Conservation (phyloP, 2,113 vertebrate species). For the Indri indri region DNA sequence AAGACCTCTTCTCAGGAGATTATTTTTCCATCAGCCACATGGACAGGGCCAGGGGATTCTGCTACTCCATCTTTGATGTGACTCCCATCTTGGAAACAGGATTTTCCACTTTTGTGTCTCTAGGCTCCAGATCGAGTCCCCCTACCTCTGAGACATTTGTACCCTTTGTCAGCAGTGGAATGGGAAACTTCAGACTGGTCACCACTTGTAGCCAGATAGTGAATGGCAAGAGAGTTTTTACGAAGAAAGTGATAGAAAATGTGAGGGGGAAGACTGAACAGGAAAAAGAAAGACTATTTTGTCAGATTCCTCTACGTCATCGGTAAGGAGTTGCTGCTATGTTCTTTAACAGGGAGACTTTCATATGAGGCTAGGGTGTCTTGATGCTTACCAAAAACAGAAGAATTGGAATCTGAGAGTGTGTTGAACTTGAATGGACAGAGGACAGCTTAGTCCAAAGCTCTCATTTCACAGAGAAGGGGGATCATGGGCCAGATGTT, state of each 20-base stretch:
- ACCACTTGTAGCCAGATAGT: conserved; percentile 78
- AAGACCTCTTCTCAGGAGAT: conserved; percentile 61
- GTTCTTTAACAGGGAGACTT: not conserved
- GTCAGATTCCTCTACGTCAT: conserved; percentile 40
- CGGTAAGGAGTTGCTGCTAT: conserved; percentile 65
- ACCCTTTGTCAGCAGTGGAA: conserved; percentile 68
- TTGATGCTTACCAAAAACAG: not conserved
- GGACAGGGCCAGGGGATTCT: not conserved
- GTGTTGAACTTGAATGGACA: not conserved
- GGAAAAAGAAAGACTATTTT: conserved; percentile 37
- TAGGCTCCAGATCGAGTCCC: conserved; percentile 20
- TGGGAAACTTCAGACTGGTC: conserved; percentile 77
- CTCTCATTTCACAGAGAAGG: not conserved
- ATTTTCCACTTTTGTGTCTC: conserved; percentile 79
- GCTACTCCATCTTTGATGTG: conserved; percentile 71
- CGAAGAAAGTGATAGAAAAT: conserved; percentile 75
- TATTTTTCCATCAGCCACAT: not conserved
- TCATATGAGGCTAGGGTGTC: not conserved
- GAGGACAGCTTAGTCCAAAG: not conserved
- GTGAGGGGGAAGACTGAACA: conserved; percentile 66
- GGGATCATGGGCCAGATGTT: not conserved
- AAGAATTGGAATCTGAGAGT: not conserved
- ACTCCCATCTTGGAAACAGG: conserved; percentile 75
- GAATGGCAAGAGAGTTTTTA: conserved; percentile 77
- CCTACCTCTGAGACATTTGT: conserved; percentile 51